A percentile compares a stretch with the other conserved stretches of the same genome.
Conservation (phyloP, 2,113 vertebrate genomes). For the Oceanites oceanicus region DNA sequence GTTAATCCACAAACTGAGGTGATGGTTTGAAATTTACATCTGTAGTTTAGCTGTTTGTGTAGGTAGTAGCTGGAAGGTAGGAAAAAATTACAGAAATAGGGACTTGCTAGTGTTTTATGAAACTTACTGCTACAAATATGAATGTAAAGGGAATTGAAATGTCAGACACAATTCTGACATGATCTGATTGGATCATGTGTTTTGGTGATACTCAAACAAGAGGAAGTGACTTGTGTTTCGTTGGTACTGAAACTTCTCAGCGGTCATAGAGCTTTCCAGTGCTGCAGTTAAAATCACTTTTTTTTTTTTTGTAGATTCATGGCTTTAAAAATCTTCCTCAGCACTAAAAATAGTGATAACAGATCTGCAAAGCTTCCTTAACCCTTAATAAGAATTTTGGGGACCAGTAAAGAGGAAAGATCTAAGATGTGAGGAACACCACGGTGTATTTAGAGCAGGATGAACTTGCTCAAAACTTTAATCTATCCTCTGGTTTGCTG, state of each 20-base stretch:
- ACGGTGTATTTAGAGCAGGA: neutral
- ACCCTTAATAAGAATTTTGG: neutral
- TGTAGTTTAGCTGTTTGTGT: neutral
- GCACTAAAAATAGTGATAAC: neutral
- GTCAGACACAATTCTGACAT: neutral
- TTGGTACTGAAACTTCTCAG: neutral
- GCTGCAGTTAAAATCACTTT: neutral
- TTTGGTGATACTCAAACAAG: neutral
- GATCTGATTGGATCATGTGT: neutral
- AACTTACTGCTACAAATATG: neutral
- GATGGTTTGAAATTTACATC: neutral
- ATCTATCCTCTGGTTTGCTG: neutral
- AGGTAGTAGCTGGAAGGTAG: neutral
- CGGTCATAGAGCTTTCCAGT: neutral
- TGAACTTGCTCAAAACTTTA: neutral
- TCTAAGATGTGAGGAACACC: neutral
- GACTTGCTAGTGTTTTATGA: neutral
- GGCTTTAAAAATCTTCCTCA: neutral
- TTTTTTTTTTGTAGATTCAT: neutral
- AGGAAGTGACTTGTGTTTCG: neutral
- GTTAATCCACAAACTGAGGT: neutral
- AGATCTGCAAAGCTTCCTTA: neutral
- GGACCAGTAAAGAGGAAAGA: neutral
- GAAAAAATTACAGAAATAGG: neutral
- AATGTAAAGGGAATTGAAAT: neutral